A percentile compares a stretch with the other conserved stretches of the same genome.
Conservation (phyloP, 2,797 vertebrate genomes). For the Chrysocyon brachyurus region DNA sequence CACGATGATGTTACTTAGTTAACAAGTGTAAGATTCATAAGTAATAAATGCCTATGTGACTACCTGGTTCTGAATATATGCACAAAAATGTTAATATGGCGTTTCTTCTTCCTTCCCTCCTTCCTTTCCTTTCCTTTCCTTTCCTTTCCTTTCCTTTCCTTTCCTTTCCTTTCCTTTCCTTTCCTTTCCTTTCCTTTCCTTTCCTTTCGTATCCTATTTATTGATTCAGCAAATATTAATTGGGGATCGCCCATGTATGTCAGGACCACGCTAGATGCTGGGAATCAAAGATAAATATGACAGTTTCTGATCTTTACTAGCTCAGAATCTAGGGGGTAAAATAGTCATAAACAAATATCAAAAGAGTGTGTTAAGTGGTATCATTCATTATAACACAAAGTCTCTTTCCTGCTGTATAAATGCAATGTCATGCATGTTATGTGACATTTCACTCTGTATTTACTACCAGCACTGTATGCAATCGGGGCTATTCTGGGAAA, state of each 20-base stretch:
- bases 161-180: no score
- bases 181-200: background rate
- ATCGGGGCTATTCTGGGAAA: background rate
- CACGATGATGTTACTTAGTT: background rate
- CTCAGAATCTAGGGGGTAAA: background rate
- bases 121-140: background rate
- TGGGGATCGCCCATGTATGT: background rate
- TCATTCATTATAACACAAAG: background rate
- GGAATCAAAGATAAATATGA: background rate
- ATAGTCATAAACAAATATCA: background rate
- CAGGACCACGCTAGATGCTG: background rate
- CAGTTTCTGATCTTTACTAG: slow-evolving; percentile 23
- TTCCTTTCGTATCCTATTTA: background rate
- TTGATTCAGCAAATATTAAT: background rate
- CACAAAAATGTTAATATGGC: background rate
- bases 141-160: background rate
- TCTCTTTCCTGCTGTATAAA: background rate
- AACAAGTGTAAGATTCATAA: background rate
- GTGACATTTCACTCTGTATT: background rate
- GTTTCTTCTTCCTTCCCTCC: no score
- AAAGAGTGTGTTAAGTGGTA: background rate
- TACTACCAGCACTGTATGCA: background rate
- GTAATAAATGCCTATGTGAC: background rate
- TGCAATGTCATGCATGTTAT: background rate
- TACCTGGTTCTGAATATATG: background rate